Conservation (phyloP, 2,888 invertebrate genomes). For the Pammene aurita region DNA sequence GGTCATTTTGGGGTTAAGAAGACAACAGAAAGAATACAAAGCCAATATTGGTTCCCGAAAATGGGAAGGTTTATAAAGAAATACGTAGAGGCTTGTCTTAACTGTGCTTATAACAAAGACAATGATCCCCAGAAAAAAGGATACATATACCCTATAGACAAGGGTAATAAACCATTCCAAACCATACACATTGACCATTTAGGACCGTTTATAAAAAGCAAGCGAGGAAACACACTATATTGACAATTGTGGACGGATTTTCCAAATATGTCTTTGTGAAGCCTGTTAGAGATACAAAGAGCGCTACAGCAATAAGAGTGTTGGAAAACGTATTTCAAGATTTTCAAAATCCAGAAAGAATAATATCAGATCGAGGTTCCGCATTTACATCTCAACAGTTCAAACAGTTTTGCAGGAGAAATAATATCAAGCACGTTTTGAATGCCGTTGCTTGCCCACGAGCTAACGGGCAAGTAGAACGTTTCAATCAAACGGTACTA, state of each 20-base stretch:
- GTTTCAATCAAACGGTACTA: not conserved
- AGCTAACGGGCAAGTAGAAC: not conserved
- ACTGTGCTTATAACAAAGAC: not conserved
- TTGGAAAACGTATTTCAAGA: slow-evolving; percentile 4
- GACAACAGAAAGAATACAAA: slow-evolving; percentile 49
- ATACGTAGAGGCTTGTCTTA: too few species aligned
- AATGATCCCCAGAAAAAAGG: not conserved
- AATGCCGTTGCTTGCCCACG: slow-evolving; percentile 5
- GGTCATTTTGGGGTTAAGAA: slow-evolving; percentile 58
- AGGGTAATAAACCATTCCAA: not conserved
- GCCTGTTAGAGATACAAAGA: not conserved
- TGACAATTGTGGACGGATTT: not conserved
- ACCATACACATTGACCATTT: not conserved
- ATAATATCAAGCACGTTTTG: not conserved
- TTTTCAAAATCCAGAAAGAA: not conserved
- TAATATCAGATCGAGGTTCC: not conserved
- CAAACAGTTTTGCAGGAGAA: not conserved
- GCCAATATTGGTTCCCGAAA: slow-evolving; percentile 23
- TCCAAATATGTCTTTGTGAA: not conserved
- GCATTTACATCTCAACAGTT: not conserved
- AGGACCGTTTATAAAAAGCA: not conserved
- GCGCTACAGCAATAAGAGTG: not conserved
- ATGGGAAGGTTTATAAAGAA: too few species aligned
- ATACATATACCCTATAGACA: not conserved
- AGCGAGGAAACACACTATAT: not conserved